Evolutionary conservation across 2,888 invertebrate species (phyloP), one percentile per base, ranked within the genome.

Genomic region (Machimus atricapillus): DNA sequence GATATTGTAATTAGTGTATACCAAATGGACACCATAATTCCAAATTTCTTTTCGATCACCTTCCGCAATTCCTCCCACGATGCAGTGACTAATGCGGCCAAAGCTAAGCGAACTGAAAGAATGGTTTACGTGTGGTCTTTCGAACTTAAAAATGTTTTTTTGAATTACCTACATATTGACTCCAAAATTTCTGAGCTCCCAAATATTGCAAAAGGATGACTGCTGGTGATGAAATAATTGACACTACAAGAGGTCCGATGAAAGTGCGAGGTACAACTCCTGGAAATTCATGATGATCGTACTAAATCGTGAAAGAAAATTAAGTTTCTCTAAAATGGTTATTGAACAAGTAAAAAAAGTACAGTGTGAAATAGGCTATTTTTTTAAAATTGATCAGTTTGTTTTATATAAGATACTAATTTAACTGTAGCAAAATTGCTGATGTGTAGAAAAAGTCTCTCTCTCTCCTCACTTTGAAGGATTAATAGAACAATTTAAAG

Each of bases 241-340:
- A 96, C 89, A 99, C 94, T 88, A 96, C 93, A 34, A 99, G 92
- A 46, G 99, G 97, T 31, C 99, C 99, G 87, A 99, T 92, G 93
- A 99, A 99, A 40, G 98, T 97, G 89, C 99, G 95, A 85, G 99
- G 99, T 87, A 99, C 99, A 88, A 99, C 99, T 88, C 99, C 97
- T 90, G 99, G 98, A 94, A 97, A 99, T 91, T 98, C 97, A 92
- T 97, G 94, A 93, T 99, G 99, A 93, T 99, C 99, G 93, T 99
- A 99, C 98, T 99, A 93, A 90, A 94, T 94, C 87, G 88, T 89
- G 87, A 89, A 87, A 85, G 83, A 79, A 1, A 40, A 46, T n/a
- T 52, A 77, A 27, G 19, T 85, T 83, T n/a, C 14, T 1, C 3
- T 56, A 56, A 56, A n/a, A 56, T n/a, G 12, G 6, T 46, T 46